Base-by-base conservation (phyloP, 2,888 invertebrate species). In the Phytoseiulus persimilis region DNA sequence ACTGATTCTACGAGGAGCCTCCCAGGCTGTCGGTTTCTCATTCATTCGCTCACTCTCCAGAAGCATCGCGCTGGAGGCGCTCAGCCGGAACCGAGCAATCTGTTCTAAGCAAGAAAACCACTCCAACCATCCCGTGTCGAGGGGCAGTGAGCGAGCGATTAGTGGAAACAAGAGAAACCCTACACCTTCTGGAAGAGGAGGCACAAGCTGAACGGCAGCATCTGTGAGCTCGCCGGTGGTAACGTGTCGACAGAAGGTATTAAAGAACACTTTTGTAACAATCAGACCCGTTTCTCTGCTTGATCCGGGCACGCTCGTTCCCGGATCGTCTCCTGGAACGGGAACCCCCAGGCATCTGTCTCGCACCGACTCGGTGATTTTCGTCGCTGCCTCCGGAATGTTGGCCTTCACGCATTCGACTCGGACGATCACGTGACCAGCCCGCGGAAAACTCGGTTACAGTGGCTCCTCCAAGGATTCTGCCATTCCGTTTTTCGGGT, bases 21-120 rank as follows among this genome's bases (percentile, higher is more conserved):
- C 65, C 18, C 65, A 65, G 65, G 65, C 18, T 65, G 65, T 65
- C 2, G 65, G 23, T 65, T 65, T 28, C 65, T 65, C 65, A 65
- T 23, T 65, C 65, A 11, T 23, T 65, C 65, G 65, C 18, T 65
- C 65, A 28, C 9, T 65, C 46, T 46, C 14, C 65, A 65, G 65
- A 28, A 65, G 18, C 28, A 28, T 23, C 65, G 23, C 5, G 65
- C 5, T 65, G 65, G 65, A 65, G 65, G 65, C 65, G 28, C 65
- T 65, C 23, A 65, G 18, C 65, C 65, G 65, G 65, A 65, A 65
- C 65, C 65, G 28, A 65, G 65, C 65, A 65, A 65, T 65, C 65
- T 65, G 65, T 65, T 65, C 65, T 65, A 65, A 65, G 65, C 65
- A 65, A 65, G 65, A 65, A 65, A 65, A 65, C 65, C 65, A 65